Evolutionary conservation across 2,888 invertebrate species (phyloP).

Genomic region (Drosophila melanosoma): DNA sequence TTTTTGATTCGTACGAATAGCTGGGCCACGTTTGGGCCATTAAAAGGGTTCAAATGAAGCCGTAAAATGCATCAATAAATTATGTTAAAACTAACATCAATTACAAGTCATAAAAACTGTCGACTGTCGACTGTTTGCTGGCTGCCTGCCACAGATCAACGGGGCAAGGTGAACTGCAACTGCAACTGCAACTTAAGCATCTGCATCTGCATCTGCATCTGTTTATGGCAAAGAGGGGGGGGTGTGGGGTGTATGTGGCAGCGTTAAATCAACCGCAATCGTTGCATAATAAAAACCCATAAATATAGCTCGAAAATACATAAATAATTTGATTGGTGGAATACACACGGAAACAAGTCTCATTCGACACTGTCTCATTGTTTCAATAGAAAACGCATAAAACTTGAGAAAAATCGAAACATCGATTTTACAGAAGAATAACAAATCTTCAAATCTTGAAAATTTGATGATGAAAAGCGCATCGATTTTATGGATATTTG

Average conservation of each 20-base stretch:
- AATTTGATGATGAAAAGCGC: conserved; percentile 58
- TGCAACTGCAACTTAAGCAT: conserved; percentile 5
- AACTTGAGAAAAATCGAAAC: conserved; percentile 72
- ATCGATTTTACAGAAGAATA: conserved; percentile 63
- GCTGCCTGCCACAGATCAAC: conserved; percentile 14
- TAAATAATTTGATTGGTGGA: conserved; percentile 41
- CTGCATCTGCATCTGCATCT: conserved; percentile 28
- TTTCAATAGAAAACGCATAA: conserved; percentile 82
- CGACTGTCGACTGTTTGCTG: conserved; percentile 8
- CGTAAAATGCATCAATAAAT: conserved; percentile 79
- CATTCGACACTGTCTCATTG: conserved; percentile 62
- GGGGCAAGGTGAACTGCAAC: conserved; percentile 46
- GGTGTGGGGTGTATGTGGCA: conserved; percentile 1
- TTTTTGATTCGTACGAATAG: conserved; percentile 71
- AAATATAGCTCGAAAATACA: conserved; percentile 53
- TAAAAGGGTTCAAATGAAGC: conserved; percentile 82
- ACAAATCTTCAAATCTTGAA: conserved; percentile 36
- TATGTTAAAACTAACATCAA: conserved; percentile 82
- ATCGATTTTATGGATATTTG: conserved; percentile 73
- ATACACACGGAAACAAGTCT: conserved; percentile 38
- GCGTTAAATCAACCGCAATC: conserved; percentile 63
- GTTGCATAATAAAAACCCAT: conserved; percentile 66
- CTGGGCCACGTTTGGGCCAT: conserved; percentile 62
- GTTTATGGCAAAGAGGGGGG: not conserved
- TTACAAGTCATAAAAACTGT: conserved; percentile 77